Evolutionary conservation across 2,113 vertebrate genomes (phyloP).

Genomic region (Lichenostomus cassidix): DNA sequence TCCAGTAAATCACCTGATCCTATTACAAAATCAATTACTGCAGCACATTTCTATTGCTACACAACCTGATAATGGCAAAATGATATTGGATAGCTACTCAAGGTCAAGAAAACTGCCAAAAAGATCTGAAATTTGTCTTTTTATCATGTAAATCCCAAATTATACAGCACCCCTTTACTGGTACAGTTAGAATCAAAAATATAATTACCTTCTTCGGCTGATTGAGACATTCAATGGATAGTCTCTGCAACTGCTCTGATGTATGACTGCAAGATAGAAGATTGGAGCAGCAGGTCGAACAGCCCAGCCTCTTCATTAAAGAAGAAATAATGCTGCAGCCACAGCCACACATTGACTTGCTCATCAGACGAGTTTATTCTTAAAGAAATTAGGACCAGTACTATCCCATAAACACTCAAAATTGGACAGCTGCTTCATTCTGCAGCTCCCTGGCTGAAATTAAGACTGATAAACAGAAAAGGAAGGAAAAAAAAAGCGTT

Average conservation of each 20-base stretch:
- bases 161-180: conserved; percentile 55
- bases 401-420: conserved; percentile 68
- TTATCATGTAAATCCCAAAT: conserved; percentile 56
- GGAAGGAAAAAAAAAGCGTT: background rate
- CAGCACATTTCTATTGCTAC: conserved; percentile 81
- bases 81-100: conserved; percentile 78
- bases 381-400: conserved; percentile 70
- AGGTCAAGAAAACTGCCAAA: conserved; percentile 79
- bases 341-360: conserved; percentile 97
- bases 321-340: conserved; percentile 96
- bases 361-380: conserved; percentile 81
- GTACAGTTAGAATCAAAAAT: conserved; percentile 69
- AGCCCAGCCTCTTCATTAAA: conserved; percentile 98
- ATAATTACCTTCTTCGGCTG: conserved; percentile 94
- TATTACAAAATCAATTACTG: conserved; percentile 98
- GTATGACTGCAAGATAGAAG: conserved; percentile 92
- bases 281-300: conserved; percentile 94
- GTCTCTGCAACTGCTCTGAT: conserved; percentile 92
- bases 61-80: conserved; percentile 82
- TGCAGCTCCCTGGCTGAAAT: conserved; percentile 73
- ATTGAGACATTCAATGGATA: conserved; percentile 87
- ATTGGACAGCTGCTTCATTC: conserved; percentile 77
- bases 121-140: conserved; percentile 68
- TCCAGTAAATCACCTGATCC: conserved; percentile 92
- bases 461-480: conserved; percentile 63